phyloP scores from a whole-genome alignment of 2,797 vertebrate species.

The Anisognathus igniventris region DNA sequence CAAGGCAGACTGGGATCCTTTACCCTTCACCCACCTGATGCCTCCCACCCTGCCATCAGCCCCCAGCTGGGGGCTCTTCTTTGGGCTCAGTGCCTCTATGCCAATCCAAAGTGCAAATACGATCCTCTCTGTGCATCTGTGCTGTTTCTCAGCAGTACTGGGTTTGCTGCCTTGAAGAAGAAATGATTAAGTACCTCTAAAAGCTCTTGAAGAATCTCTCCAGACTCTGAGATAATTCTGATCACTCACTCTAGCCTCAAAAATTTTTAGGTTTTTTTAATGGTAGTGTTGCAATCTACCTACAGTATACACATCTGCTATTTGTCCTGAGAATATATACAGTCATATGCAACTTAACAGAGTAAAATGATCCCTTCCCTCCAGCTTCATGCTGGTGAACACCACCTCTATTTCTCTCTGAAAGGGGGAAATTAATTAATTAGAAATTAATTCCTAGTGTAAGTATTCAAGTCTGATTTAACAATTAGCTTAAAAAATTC shows the following conservation, averaged over 20 bases:
- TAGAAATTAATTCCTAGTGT: not conserved
- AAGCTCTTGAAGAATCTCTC: not conserved
- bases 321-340: not conserved
- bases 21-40: not conserved
- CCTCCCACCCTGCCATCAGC: not conserved
- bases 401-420: not conserved
- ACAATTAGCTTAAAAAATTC: not conserved
- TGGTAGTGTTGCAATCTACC: not conserved
- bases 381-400: not conserved
- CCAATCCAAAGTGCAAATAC: not conserved
- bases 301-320: not conserved
- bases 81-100: not conserved
- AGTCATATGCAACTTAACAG: not conserved
- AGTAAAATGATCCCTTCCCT: not conserved
- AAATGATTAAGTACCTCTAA: not conserved
- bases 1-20: not conserved
- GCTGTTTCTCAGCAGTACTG: not conserved
- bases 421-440: not conserved
- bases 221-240: not conserved
- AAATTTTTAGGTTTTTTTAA: accelerated
- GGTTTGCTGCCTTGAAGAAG: not conserved
- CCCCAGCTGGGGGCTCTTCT: not conserved
- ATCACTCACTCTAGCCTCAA: not conserved
- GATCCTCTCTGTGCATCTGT: not conserved
- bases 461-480: not conserved